These are phyloP conservation scores for Monochamus saltuarius DNA, from an alignment of 1,140 invertebrate species.

Conservation along the genomic window DNA sequence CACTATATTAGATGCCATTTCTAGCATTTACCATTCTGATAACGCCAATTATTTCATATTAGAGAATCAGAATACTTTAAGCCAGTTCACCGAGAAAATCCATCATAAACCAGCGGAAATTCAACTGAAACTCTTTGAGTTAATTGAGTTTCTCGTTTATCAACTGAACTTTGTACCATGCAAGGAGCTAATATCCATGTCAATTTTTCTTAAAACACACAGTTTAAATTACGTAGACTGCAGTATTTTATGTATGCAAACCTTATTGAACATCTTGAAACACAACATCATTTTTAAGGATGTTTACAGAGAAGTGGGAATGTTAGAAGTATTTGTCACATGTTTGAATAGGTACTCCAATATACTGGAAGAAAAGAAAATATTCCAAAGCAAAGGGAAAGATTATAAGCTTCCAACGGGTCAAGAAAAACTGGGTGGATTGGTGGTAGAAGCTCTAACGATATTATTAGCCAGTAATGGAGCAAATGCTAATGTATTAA, in stretches of 20 bases:
- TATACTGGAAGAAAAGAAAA: conserved; percentile 64
- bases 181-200: conserved; percentile 96
- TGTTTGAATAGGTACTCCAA: conserved; percentile 85
- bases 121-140: conserved; percentile 93
- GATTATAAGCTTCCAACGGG: conserved; percentile 61
- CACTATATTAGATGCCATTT: conserved; percentile 93
- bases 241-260: conserved; percentile 87
- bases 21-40: conserved; percentile 95
- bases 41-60: conserved; percentile 99
- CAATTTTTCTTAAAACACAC: conserved; percentile 84
- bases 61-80: conserved; percentile 92
- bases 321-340: conserved; percentile 95
- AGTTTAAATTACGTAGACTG: conserved; percentile 71
- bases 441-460: conserved; percentile 86
- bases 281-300: conserved; percentile 95
- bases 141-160: conserved; percentile 95
- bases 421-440: conserved; percentile 76
- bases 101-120: conserved; percentile 87
- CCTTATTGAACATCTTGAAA: conserved; percentile 83
- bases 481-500: conserved; percentile 88
- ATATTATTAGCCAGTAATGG: conserved; percentile 76
- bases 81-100: conserved; percentile 95
- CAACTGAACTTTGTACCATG: conserved; percentile 98
- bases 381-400: conserved; percentile 43
- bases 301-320: conserved; percentile 96